Percentiles rank a stretch among this genome's conserved stretches.
Conservation (phyloP, 2,797 vertebrate genomes). For the Poecile montanus region DNA sequence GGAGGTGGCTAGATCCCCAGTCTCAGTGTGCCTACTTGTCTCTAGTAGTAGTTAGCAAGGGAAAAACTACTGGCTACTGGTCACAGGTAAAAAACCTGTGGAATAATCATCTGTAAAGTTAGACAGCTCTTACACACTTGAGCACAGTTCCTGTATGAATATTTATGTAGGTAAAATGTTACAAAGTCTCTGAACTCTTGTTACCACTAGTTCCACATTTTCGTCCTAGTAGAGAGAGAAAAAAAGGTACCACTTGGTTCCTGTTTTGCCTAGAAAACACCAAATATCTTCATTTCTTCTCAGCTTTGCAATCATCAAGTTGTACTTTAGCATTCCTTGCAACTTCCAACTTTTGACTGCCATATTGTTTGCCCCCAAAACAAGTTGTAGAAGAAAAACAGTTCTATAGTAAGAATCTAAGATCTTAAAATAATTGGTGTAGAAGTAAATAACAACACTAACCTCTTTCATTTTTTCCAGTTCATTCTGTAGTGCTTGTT, state of each 20-base stretch:
- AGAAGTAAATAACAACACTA: slow-evolving; percentile 59
- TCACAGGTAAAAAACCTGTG: background rate
- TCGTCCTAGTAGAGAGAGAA: background rate
- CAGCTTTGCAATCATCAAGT: background rate
- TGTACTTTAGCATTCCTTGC: background rate
- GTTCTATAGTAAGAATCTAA: background rate
- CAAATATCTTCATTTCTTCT: background rate
- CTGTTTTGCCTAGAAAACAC: background rate
- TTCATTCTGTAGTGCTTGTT: slow-evolving; percentile 95
- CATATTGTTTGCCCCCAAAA: background rate
- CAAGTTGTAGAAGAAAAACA: background rate
- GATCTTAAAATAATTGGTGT: background rate
- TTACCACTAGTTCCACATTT: background rate
- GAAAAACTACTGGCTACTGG: background rate
- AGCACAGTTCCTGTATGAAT: background rate
- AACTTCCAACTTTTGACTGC: background rate
- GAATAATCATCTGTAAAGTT: background rate
- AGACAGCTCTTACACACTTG: background rate
- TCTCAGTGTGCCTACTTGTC: background rate
- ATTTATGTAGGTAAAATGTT: background rate
- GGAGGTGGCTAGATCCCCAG: background rate
- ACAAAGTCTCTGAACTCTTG: background rate
- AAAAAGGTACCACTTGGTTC: background rate
- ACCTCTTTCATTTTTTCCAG: slow-evolving; percentile 97
- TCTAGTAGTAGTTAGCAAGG: background rate